Conservation (phyloP, 2,888 invertebrate species). For the Drosophila kuntzei region DNA sequence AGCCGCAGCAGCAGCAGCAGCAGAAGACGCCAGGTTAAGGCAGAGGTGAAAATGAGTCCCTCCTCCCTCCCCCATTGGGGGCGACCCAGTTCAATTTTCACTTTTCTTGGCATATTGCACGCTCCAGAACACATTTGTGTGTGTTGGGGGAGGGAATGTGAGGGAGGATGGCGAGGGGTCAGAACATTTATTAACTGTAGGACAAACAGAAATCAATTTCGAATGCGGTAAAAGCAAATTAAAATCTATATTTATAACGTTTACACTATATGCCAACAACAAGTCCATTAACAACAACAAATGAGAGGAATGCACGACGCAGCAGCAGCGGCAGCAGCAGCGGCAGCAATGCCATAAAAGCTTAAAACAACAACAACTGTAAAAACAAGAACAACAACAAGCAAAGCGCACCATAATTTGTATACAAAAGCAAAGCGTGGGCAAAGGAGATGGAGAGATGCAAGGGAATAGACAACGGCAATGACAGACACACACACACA, state of each 20-base stretch:
- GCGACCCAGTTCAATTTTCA: conserved; percentile 53
- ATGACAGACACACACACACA: conserved; percentile 58
- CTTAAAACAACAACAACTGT: conserved; percentile 72
- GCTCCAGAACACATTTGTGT: conserved; percentile 19
- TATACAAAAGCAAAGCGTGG: conserved; percentile 67
- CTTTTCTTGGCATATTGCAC: conserved; percentile 58
- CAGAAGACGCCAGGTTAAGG: conserved; percentile 50
- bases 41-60: conserved; percentile 31
- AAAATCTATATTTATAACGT: conserved; percentile 72
- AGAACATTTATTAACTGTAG: conserved; percentile 57
- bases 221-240: conserved; percentile 64
- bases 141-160: not conserved
- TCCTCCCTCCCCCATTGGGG: not conserved
- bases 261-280: conserved; percentile 43
- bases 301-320: conserved; percentile 27
- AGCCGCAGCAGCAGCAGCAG: conserved; percentile 15
- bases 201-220: conserved; percentile 64
- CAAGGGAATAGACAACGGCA: conserved; percentile 42
- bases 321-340: conserved; percentile 12
- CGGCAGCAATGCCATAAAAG: conserved; percentile 64
- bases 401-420: conserved; percentile 70
- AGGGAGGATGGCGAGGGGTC: not conserved
- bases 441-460: conserved; percentile 21
- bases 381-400: conserved; percentile 65
- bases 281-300: conserved; percentile 35